Percentiles rank a stretch among this genome's conserved stretches.
Evolutionary conservation across 64 coral and sea anemone species (phyloP).

Genomic region (Astreopora myriophthalma): DNA sequence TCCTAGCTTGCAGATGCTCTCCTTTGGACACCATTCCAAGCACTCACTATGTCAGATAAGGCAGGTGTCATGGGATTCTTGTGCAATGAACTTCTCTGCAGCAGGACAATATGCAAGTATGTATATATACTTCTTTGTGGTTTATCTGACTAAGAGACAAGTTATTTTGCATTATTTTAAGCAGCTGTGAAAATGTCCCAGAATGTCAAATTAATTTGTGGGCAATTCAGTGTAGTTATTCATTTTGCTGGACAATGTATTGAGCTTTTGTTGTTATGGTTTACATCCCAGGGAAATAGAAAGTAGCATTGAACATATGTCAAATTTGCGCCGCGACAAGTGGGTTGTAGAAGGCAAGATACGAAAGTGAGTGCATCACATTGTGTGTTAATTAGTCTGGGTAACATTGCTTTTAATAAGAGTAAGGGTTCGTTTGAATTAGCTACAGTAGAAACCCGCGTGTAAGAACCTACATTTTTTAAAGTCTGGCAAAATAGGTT

Average conservation of each 20-base stretch:
- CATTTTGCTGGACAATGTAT: neutral
- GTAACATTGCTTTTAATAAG: too few species aligned
- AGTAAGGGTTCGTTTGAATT: too few species aligned
- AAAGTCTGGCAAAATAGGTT: too few species aligned
- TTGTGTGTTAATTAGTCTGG: too few species aligned
- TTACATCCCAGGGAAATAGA: slow-evolving; percentile 88
- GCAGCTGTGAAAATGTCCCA: too few species aligned
- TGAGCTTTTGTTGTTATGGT: neutral
- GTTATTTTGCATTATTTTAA: neutral
- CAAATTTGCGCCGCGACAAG: slow-evolving; percentile 89
- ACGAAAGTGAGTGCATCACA: slow-evolving; percentile 80
- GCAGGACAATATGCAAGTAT: slow-evolving; percentile 79
- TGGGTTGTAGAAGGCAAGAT: slow-evolving; percentile 97
- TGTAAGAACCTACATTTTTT: too few species aligned
- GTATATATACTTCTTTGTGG: neutral
- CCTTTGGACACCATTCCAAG: slow-evolving; percentile 78
- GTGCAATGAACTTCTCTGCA: slow-evolving; percentile 95
- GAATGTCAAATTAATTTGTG: too few species aligned
- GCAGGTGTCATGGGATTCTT: slow-evolving; percentile 77
- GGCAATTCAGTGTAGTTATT: too few species aligned
- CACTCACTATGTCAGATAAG: slow-evolving; percentile 81
- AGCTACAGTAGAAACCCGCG: too few species aligned
- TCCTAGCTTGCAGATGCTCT: slow-evolving; percentile 87
- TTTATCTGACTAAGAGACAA: neutral
- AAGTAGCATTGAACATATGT: slow-evolving; percentile 95